These are phyloP conservation scores for Mycogona germanica DNA, from an alignment of 2,888 invertebrate species.

Conservation along the genomic window DNA sequence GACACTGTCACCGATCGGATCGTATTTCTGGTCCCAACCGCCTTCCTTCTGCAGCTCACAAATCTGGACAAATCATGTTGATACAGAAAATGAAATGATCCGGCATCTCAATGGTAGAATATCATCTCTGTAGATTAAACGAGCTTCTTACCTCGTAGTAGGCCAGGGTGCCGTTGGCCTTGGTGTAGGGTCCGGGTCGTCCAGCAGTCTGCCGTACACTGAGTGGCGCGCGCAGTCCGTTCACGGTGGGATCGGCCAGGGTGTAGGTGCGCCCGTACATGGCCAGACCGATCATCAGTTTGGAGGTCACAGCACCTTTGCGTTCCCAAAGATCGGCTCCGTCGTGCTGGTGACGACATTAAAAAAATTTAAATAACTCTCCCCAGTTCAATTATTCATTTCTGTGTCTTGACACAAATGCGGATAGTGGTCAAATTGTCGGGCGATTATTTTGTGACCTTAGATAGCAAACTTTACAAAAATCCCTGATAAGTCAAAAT, in stretches of 20 bases:
- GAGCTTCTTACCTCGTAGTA: constrained; percentile 23
- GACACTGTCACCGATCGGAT: constrained; percentile 24
- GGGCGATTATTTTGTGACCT: too few species aligned
- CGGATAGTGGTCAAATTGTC: too few species aligned
- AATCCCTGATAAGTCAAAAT: too few species aligned
- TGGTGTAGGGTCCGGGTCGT: constrained; percentile 24
- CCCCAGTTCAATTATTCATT: too few species aligned
- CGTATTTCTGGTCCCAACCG: constrained; percentile 21
- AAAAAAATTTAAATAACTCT: too few species aligned
- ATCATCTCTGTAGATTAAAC: not conserved
- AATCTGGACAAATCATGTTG: constrained; percentile 10
- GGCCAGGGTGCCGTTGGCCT: constrained; percentile 23
- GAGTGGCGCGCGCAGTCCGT: constrained; percentile 21
- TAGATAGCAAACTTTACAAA: too few species aligned
- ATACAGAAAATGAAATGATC: not conserved
- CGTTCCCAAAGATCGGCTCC: constrained; percentile 23
- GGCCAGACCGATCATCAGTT: constrained; percentile 27
- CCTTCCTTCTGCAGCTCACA: constrained; percentile 12
- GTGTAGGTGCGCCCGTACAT: constrained; percentile 28
- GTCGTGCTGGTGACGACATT: constrained; percentile 22
- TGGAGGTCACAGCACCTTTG: constrained; percentile 24
- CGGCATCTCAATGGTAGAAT: not conserved
- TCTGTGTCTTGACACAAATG: too few species aligned
- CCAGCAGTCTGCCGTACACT: constrained; percentile 20
- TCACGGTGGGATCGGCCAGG: constrained; percentile 20